A percentile compares a stretch with the other conserved stretches of the same genome.
Conservation (phyloP, 2,113 vertebrate genomes). For the Mobula hypostoma region DNA sequence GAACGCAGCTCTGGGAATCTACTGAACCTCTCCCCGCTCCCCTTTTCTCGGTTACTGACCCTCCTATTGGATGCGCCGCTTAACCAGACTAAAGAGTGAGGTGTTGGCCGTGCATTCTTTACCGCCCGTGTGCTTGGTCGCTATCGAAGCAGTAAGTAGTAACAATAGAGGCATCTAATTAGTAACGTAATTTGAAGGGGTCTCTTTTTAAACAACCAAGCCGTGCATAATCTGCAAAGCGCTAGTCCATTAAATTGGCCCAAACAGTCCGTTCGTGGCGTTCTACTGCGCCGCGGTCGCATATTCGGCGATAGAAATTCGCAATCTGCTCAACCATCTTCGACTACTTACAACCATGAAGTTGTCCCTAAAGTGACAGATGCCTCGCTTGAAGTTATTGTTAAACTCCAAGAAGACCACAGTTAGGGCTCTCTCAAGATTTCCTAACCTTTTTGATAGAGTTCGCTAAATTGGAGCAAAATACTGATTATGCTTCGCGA, state of each 20-base stretch:
- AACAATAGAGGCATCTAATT: neutral
- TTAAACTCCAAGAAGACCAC: neutral
- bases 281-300: neutral
- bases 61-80: neutral
- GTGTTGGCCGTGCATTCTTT: too few relatives aligned
- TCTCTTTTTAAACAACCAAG: neutral
- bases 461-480: neutral
- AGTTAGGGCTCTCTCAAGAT: neutral
- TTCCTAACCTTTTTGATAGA: neutral
- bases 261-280: neutral
- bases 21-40: neutral
- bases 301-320: neutral
- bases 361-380: constrained; percentile 1
- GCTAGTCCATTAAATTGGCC: neutral
- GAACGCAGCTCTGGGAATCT: neutral
- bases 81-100: neutral
- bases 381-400: neutral
- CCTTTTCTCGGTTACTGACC: neutral
- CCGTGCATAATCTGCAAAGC: neutral
- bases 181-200: neutral
- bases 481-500: neutral
- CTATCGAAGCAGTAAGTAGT: neutral
- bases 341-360: neutral
- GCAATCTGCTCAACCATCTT: neutral
- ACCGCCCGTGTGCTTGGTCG: neutral